Evolutionary conservation across 1,140 invertebrate species (phyloP), one percentile per base, ranked within the genome.

Genomic region (Manduca sexta): DNA sequence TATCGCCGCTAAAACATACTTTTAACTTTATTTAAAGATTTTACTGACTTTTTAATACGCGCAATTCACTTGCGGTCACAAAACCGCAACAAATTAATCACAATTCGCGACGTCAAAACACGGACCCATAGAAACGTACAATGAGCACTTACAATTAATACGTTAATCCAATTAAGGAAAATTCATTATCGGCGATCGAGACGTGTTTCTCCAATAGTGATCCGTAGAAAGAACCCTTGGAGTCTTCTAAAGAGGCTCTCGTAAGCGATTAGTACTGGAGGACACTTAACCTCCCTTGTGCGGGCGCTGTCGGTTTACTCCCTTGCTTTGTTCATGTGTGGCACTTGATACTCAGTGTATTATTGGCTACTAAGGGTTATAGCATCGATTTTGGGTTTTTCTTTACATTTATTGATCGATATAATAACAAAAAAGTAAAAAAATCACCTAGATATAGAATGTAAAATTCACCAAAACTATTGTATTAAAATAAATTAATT

Each of bases 201-300:
- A 73, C 73, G 65, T 76, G 71, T 76, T 79, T 65, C 64, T 64
- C 64, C 64, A 74, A 69, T 75, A 71, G 71, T 69, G 69, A 69
- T 74, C 66, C 64, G 56, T 60, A 39, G 64, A 74, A 74, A 78
- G 72, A 75, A 75, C 72, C 68, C 70, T 78, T 59, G n/a, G n/a
- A 50, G 62, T 69, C 64, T 67, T 60, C 66, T 65, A 56, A 60
- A 72, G 70, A 58, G 68, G 58, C 64, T 47, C 72, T 78, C 51
- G 61, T 59, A 56, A 60, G 53, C 68, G 66, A 74, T 78, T 75
- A 75, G 60, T 64, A 64, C 41, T 68, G 58, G 52, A 78, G 72
- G 29, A 51, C 64, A 49, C 74, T 75, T 69, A 67, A 69, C 74
- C 70, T 60, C 52, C 61, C 69, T 70, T 56, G 49, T 64, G 54